Evolutionary conservation across 2,113 vertebrate species (phyloP), one percentile per base, ranked within the genome.

Genomic region (Polyodon spathula): DNA sequence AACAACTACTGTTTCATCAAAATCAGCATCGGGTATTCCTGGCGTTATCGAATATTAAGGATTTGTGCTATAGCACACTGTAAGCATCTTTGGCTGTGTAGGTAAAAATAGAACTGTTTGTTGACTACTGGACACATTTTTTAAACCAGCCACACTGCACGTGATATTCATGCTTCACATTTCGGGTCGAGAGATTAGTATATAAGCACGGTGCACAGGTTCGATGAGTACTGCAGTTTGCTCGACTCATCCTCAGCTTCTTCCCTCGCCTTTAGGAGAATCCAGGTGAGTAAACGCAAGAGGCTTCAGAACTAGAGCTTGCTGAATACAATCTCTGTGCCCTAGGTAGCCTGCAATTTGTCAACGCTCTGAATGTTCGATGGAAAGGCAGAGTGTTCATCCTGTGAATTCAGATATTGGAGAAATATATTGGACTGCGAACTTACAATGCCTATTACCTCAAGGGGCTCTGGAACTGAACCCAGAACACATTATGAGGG

Each of bases 81-180:
- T 84, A 86, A 80, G 85, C 84, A 81, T 84, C 84, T 84, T 88
- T 81, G 81, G 86, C 86, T 86, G 85, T 86, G 84, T 69, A 75
- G 66, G 66, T 83, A 89, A 78, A 85, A 86, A 89, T 87, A 89
- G 85, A 85, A 73, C 77, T 40, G 77, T 78, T 81, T 44, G 43
- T 12, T 86, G 85, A 83, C 84, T 83, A 80, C 79, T 86, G 78
- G 82, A 84, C 81, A 84, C 66, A 81, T 85, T 89, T 88, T 73
- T 15, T 16, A 15, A 63, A 68, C 73, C 74, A 64, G 67, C 75
- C 70, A 69, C 78, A 76, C 76, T 63, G 76, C 76, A 68, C 68
- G 70, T 68, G 81, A 85, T 89, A 72, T 89, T 71, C 83, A 73
- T 81, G 81, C 83, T 77, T 86, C 84, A 81, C 74, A 81, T 87